These are phyloP conservation scores for Drosophila picticornis DNA, from an alignment of 2,888 invertebrate species.

Conservation along the genomic window DNA sequence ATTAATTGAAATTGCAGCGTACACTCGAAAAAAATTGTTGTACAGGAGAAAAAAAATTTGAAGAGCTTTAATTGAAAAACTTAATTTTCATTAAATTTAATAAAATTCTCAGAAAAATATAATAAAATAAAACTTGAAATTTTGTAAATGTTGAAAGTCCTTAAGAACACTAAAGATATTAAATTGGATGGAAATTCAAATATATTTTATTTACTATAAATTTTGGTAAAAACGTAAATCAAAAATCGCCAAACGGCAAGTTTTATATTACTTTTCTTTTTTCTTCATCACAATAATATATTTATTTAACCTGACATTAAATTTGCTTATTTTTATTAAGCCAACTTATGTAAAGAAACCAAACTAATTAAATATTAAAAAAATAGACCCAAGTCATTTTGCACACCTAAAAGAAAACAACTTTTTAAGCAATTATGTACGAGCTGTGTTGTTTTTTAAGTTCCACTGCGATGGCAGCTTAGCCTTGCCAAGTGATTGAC, in stretches of 20 bases:
- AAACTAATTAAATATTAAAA: background rate
- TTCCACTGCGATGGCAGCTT: background rate
- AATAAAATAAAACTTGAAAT: too few relatives aligned
- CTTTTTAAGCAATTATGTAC: conserved; percentile 8
- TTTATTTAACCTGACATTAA: background rate
- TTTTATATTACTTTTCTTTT: background rate
- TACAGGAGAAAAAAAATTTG: background rate
- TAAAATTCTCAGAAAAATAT: background rate
- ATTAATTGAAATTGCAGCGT: conserved; percentile 23
- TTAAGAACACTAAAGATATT: background rate
- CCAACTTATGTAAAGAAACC: background rate
- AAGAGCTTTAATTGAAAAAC: too few relatives aligned
- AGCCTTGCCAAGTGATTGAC: conserved; percentile 75
- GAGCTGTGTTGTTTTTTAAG: conserved; percentile 10
- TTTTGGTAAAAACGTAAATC: background rate
- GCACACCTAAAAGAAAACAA: background rate
- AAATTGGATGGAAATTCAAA: background rate
- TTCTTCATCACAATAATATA: background rate
- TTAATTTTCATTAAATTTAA: background rate
- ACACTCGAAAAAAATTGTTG: background rate
- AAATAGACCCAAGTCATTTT: background rate
- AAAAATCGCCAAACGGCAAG: background rate
- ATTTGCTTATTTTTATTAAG: background rate
- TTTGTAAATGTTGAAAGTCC: background rate
- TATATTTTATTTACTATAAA: background rate